phyloP scores from a whole-genome alignment of 2,113 vertebrate genomes.

The Pungitius pungitius region DNA sequence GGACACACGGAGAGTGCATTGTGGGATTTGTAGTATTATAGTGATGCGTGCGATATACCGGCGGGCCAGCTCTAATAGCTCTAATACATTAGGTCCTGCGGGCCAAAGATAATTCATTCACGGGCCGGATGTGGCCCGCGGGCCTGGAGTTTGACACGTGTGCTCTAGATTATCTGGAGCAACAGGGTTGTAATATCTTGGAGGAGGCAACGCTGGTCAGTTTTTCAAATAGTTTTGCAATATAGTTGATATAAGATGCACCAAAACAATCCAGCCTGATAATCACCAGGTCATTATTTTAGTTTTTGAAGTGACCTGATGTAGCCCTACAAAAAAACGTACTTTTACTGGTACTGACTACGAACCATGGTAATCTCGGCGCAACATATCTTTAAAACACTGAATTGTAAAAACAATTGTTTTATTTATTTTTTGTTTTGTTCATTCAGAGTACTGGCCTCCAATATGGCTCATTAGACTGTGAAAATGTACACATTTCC shows the following conservation, averaged over 20 bases:
- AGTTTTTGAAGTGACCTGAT: neutral
- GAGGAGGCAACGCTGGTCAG: no score
- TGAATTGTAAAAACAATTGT: neutral
- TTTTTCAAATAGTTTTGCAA: neutral
- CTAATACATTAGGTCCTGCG: no score
- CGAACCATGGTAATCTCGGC: no score
- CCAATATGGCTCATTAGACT: neutral
- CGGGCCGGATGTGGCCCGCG: no score
- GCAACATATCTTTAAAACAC: neutral
- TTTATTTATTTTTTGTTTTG: neutral
- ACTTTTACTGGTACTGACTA: neutral
- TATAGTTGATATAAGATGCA: neutral
- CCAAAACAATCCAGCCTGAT: neutral
- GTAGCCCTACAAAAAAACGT: neutral
- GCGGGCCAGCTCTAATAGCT: no score
- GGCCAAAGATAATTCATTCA: no score
- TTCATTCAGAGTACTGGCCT: neutral
- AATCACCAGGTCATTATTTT: neutral
- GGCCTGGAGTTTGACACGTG: no score
- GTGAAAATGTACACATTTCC: neutral
- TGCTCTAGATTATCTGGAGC: no score
- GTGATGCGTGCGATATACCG: no score
- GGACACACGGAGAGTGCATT: no score
- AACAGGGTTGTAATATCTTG: no score
- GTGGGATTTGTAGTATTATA: no score